Base-by-base conservation (phyloP, 2,113 vertebrate species). In the Caracal caracal region DNA sequence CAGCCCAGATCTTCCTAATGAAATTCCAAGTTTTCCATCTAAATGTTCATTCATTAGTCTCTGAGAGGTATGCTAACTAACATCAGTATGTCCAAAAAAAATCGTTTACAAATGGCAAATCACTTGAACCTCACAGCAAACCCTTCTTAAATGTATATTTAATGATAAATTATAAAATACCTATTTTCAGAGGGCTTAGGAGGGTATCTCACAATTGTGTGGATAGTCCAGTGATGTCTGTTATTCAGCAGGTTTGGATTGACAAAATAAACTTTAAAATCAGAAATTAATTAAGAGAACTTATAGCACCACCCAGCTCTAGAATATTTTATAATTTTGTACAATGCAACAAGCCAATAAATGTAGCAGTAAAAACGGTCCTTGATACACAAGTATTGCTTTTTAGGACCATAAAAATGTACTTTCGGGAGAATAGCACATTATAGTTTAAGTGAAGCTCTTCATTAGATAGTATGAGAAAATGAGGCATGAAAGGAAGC, bases 401-500 rank as follows among this genome's bases (percentile, higher is more conserved):
- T 98, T 98, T 98, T 96, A 98, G 81, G 73, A 85, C 43, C 82
- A 98, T 98, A 98, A 98, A 98, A 98, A 97, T 94, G 81, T 97
- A 97, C 96, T 98, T 98, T 98, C 10, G 65, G 96, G 97, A 97
- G 83, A 96, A 91, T 92, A 98, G 95, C 97, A 98, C 90, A 97
- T 98, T 98, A 97, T 92, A 97, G 90, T 98, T 98, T 98, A 98
- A 98, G 96, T 93, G 98, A 98, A 98, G 92, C 96, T 98, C 96
- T 98, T 98, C 98, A 98, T 99, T 98, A 99, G 97, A 97, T 89
- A 96, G 97, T 93, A 97, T 97, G 97, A 98, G 97, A 98, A 98
- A 99, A 99, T 98, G 98, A 98, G 94, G 96, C 98, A 98, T 99
- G 98, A 98, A 99, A 98, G 92, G 94, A 98, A 98, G 97, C 98